These are phyloP conservation scores for Leptonema lineaticorne DNA, from an alignment of 1,140 invertebrate genomes.

Conservation along the genomic window DNA sequence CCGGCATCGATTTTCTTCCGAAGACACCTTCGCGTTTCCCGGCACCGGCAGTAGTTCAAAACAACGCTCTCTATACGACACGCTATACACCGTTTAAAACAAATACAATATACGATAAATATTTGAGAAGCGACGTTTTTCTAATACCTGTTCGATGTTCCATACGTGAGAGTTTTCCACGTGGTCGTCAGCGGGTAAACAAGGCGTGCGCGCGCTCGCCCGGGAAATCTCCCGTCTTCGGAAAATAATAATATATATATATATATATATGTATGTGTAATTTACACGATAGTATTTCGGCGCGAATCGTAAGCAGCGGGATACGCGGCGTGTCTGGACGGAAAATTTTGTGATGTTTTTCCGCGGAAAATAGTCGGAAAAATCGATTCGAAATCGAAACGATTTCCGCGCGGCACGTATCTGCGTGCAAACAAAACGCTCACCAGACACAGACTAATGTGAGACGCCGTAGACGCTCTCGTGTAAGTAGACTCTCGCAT, in stretches of 20 bases:
- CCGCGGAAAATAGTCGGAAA: not conserved
- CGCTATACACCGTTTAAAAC: no score
- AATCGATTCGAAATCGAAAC: not conserved
- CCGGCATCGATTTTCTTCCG: no score
- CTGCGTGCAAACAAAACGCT: constrained; percentile 10
- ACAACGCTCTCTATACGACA: no score
- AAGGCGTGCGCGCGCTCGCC: not conserved
- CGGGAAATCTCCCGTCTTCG: not conserved
- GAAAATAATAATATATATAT: no score
- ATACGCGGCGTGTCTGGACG: not conserved
- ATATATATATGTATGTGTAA: no score
- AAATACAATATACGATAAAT: no score
- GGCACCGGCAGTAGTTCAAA: no score
- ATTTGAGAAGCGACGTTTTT: not conserved
- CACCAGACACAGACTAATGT: constrained; percentile 27
- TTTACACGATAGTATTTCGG: not conserved
- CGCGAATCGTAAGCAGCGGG: not conserved
- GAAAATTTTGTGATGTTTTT: not conserved
- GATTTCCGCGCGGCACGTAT: not conserved
- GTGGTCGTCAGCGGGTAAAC: constrained; percentile 9
- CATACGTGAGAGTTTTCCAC: constrained; percentile 11
- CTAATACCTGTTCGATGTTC: constrained; percentile 5
- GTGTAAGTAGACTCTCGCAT: not conserved
- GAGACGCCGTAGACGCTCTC: not conserved
- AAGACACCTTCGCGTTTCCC: no score